phyloP scores from a whole-genome alignment of 2,888 invertebrate genomes.

The Hydraecia micacea region DNA sequence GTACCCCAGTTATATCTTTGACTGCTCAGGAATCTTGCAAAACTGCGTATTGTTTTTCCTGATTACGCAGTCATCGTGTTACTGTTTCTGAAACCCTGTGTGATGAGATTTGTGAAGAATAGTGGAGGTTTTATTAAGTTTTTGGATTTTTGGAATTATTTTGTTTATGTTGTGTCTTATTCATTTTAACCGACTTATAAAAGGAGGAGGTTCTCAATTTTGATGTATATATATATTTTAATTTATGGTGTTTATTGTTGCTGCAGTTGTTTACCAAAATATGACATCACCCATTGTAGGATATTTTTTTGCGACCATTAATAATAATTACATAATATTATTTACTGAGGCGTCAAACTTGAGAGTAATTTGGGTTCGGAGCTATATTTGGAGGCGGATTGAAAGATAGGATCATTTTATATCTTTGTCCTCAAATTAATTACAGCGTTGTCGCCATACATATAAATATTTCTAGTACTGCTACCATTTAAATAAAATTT shows the following conservation, averaged over 20 bases:
- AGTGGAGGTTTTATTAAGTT: slow-evolving; percentile 35
- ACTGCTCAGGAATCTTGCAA: slow-evolving; percentile 48
- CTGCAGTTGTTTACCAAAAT: background rate
- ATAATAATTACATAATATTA: too few species aligned
- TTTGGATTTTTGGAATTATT: background rate
- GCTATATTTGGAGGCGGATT: too few species aligned
- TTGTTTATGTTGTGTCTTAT: background rate
- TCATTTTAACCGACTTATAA: background rate
- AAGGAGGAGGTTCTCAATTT: too few species aligned
- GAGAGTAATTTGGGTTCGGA: too few species aligned
- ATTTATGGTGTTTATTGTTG: background rate
- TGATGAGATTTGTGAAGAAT: slow-evolving; percentile 38
- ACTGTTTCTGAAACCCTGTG: slow-evolving; percentile 33
- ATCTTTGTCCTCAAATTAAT: too few species aligned
- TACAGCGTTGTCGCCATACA: too few species aligned
- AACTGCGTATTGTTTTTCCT: slow-evolving; percentile 60
- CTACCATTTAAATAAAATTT: background rate
- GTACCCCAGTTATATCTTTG: slow-evolving; percentile 54
- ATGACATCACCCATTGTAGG: too few species aligned
- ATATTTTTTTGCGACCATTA: too few species aligned
- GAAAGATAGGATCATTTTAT: too few species aligned
- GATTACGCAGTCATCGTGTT: slow-evolving; percentile 54
- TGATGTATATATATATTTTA: too few species aligned
- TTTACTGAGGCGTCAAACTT: too few species aligned
- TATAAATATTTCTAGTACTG: background rate